Conservation (phyloP, 2,888 invertebrate genomes). For the Cataglyphis albicans region DNA sequence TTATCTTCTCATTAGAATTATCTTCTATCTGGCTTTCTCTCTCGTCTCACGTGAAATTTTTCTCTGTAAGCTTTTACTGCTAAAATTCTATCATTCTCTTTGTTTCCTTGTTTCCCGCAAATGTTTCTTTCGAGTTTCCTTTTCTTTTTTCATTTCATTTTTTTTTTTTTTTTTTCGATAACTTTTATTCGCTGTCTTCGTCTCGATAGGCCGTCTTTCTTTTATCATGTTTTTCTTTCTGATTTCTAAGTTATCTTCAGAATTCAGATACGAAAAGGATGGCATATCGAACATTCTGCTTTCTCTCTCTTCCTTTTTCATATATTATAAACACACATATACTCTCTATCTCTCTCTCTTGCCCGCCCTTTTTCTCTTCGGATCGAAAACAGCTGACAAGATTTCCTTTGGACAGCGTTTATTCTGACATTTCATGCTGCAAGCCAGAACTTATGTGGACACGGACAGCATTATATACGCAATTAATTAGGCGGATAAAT, state of each 20-base stretch:
- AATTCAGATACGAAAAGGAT: neutral
- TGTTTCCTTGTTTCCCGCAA: neutral
- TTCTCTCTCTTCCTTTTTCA: neutral
- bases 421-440: constrained; percentile 24
- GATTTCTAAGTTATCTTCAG: constrained; percentile 9
- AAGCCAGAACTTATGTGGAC: constrained; percentile 14
- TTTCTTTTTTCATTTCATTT: neutral
- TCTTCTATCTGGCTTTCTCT: constrained; percentile 22
- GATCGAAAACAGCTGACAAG: constrained; percentile 46
- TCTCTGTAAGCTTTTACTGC: constrained; percentile 1
- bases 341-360: neutral
- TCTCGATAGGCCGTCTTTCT: neutral
- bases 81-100: neutral
- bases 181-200: neutral
- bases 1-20: constrained; percentile 16
- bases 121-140: neutral
- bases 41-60: neutral
- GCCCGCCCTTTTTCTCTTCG: neutral
- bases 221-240: neutral
- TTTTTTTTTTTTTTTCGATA: no score
- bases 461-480: neutral
- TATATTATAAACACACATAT: neutral
- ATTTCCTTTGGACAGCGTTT: constrained; percentile 30
- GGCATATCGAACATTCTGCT: neutral
- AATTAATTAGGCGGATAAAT: constrained; percentile 20